Evolutionary conservation across 2,888 invertebrate genomes (phyloP), one percentile per base, ranked within the genome.

Genomic region (Beris chalybata): DNA sequence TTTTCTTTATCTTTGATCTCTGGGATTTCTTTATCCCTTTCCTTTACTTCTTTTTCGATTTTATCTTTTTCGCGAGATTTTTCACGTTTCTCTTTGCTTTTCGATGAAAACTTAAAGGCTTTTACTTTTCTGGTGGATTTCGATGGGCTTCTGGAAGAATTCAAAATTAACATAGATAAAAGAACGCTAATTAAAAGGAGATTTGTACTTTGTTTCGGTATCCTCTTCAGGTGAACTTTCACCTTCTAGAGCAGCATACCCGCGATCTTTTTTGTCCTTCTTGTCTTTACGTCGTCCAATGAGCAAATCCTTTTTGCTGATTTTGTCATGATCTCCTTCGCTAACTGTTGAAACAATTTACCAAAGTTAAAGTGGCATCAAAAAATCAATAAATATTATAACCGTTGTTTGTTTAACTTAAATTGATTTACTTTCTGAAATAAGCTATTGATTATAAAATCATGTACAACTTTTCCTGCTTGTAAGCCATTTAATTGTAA

Each of bases 221-320:
- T 92, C 92, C 74, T 93, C 93, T 77, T 95, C 95, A 5, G 92
- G 93, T 0, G 95, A 95, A 76, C 95, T 95, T 80, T 94, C 94
- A 50, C 95, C 95, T 80, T 93, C 95, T 73, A 96, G 83, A 30
- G 95, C 93, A 56, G 93, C 93, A 85, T 96, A 96, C 3, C 95
- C 95, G 73, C 91, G 85, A 75, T 94, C 93, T 79, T 91, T 91
- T 75, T 92, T 92, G 52, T 87, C 93, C 77, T 93, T 93, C 73
- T 91, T 91, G 66, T 94, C 93, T 76, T 92, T 93, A 0, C 89
- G 84, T 70, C 92, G 87, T 0, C 91, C 91, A 72, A 87, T 86
- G 32, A 92, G 81, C 55, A 90, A 82, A 74, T 92, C 92, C 74
- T 92, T 92, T 75, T 91, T 92, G 71, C 89, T 87, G 63, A 87